Evolutionary conservation across 2,113 vertebrate species (phyloP), one percentile per base, ranked within the genome.

Genomic region (Micronycteris hirsuta): DNA sequence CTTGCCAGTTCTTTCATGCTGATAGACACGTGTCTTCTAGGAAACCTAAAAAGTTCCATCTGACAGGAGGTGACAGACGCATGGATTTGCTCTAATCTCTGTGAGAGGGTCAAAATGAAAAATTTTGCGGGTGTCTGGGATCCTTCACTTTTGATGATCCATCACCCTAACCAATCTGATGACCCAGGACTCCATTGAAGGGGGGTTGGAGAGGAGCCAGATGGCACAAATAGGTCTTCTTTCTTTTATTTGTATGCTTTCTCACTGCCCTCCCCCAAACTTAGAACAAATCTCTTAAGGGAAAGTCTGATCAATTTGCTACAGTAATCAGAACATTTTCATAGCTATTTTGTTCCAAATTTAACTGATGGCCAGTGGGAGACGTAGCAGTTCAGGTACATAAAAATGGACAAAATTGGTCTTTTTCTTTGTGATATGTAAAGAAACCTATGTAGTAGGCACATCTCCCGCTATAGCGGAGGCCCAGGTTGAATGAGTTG

Each of bases 141-240:
- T n/a, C 12, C 47, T 83, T 86, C 26, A 9, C 14, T 67, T 54
- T 15, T n/a, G 26, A 43, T 33, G 54, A 63, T 3, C 6, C 12
- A 28, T 36, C 2, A 31, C 17, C 9, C 3, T 2, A n/a, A 36
- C 22, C 36, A 3, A 2, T 38, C 8, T 26, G 36, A 36, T 15
- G 0, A 17, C 36, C 0, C 54, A 41, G 47, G 61, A 56, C 54
- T 86, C 36, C 71, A 70, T 70, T 2, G 0, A 28, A 38, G 9
- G 24, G 11, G n/a, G 26, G 7, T 1, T 3, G 0, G 14, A 70
- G 68, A 78, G 65, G 22, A 80, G 31, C 20, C 6, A 1, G 63
- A 54, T 0, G 0, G 7, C 0, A 16, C 33, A 45, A 10, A 17
- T 10, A 7, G 11, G 13, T 14, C 10, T 43, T 65, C 5, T 1